Base-by-base conservation (phyloP, 2,797 vertebrate genomes). In the Sebastes umbrosus region DNA sequence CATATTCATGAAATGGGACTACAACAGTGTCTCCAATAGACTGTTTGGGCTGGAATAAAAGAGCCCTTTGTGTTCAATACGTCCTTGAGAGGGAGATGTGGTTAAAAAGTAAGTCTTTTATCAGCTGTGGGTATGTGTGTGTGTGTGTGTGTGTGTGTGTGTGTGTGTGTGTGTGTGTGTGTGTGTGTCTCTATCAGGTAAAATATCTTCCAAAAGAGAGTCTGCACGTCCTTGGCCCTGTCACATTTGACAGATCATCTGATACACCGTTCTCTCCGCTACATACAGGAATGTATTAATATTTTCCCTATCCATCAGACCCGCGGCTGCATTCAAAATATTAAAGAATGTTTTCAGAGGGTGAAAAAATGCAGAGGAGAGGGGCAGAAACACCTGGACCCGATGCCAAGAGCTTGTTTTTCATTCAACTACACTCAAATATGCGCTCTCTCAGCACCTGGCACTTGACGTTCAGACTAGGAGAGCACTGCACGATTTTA, bases 81-180 rank as follows among this genome's bases (percentile, higher is more conserved):
- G 92, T 94, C 95, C 95, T 96, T 96, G 95, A 93, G 83, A 88
- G 69, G 75, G 83, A 87, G 68, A 64, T 72, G 72, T 92, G 82
- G 93, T 94, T 95, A 94, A 94, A 95, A 95, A 92, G 90, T 94
- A 93, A 91, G 86, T 90, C 80, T 87, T 93, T 95, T 94, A 96
- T 94, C 93, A 85, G 86, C 27, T 39, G 12, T 73, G 67, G 73
- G 73, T 71, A 65, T 81, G 63, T 70, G 64, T 71, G 75, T 65
- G 82, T 27, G 69, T 55, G 64, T 3, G 82, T 27, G 69, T 31
- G 55, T 18, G 50, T 18, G 34, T 25, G 67, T 31, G 73, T 14
- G 66, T 50, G 32, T 14, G 52, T 29, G 68, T 58, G 69, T 66
- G 34, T 65, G 73, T 18, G 25, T 59, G 67, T 2, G 55, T 36